Percentiles rank a stretch among this genome's conserved stretches.
phyloP scores from a whole-genome alignment of 1,140 invertebrate genomes.

The Brachionus rubens region DNA sequence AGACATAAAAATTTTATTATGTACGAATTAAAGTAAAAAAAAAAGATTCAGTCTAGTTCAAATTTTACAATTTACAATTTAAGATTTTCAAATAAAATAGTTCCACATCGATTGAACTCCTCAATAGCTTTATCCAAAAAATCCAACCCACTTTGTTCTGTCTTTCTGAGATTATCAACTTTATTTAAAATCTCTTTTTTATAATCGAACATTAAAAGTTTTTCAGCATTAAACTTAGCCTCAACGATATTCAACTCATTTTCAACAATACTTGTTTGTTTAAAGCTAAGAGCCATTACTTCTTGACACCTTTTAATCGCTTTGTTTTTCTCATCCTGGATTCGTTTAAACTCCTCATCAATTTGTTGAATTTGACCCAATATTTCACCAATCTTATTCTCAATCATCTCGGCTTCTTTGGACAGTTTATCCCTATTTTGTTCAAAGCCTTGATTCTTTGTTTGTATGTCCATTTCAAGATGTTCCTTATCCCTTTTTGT shows the following conservation, averaged over 20 bases:
- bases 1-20: no score
- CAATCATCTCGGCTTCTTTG: background rate
- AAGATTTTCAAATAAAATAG: background rate
- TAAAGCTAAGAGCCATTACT: background rate
- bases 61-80: background rate
- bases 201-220: background rate
- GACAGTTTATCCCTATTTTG: background rate
- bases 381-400: background rate
- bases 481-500: background rate
- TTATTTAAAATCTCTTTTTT: background rate
- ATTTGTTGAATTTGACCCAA: background rate
- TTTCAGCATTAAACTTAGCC: background rate
- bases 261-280: background rate
- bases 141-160: background rate
- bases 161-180: background rate
- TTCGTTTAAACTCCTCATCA: background rate
- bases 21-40: no score
- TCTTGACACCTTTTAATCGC: background rate
- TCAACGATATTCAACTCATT: background rate
- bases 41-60: background rate
- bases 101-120: background rate
- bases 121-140: slow-evolving; percentile 30
- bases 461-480: slow-evolving; percentile 3
- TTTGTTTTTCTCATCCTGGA: background rate
- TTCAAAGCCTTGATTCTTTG: background rate